Evolutionary conservation across 2,888 invertebrate genomes (phyloP), one percentile per base, ranked within the genome.

Genomic region (Eristalinus sepulchralis): DNA sequence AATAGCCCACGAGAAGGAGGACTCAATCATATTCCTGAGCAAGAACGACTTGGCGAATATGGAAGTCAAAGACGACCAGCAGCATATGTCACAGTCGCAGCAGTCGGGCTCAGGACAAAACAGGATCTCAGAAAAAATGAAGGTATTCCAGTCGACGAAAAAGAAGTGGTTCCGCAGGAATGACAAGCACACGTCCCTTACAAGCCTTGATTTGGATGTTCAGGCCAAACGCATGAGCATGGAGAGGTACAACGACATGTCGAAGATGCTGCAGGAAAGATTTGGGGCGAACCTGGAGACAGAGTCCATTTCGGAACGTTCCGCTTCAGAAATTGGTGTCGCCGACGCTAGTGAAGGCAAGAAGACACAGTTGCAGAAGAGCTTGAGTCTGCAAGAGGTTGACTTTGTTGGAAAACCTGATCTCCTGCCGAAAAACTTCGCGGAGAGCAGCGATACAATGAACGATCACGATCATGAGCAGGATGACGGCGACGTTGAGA

Each of bases 181-280:
- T 39, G 91, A 91, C 11, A 91, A 92, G 39, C 90, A 90, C 11
- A 89, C 89, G 0, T 90, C 90, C 13, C 81, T 83, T 85, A 90
- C 81, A 11, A 90, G 90, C 17, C 82, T 93, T 2, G 94, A 95
- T 77, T 93, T 95, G 83, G 95, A 95, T 91, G 93, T 93, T 77
- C 94, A 94, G 71, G 95, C 95, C 82, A 95, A 95, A 90, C 94
- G 95, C 88, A 94, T 95, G 91, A 95, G 95, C 83, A 95, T 95
- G 91, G 95, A 95, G 89, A 93, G 95, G 63, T 95, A 95, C 88
- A 95, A 95, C 90, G 95, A 95, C 88, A 95, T 95, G 95, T 94
- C 95, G 4, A 95, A 95, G 90, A 92, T 95, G 78, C 94, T 95
- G 86, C 95, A 95, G 90, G 95, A 95, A 88, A 94, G 94, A 89